Percentiles rank a stretch among this genome's conserved stretches.
These are phyloP conservation scores for Kudoa iwatai DNA, from an alignment of 30 jellyfish, hydroid and myxozoan species.

Conservation along the genomic window DNA sequence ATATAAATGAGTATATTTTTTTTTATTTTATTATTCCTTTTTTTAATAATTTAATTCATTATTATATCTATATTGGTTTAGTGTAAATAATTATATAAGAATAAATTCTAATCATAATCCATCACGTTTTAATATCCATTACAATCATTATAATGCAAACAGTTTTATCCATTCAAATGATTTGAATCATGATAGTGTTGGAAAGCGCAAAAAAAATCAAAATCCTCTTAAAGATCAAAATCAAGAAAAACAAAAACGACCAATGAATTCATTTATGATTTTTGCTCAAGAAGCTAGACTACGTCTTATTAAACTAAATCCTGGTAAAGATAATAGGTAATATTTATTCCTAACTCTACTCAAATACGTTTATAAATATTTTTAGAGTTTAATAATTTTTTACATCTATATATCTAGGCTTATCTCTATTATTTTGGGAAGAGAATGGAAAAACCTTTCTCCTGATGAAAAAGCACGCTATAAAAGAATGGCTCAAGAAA, in stretches of 20 bases:
- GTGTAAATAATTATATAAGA: no score
- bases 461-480: constrained; percentile 25
- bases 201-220: no score
- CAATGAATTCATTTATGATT: constrained; percentile 96
- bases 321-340: constrained; percentile 94
- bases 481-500: constrained; percentile 41
- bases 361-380: neutral
- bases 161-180: no score
- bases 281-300: constrained; percentile 61
- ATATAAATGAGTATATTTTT: no score
- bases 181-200: no score
- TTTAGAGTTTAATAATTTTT: neutral
- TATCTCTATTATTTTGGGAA: constrained; percentile 49
- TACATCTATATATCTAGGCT: constrained; percentile 7
- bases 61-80: no score
- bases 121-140: no score
- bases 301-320: constrained; percentile 19
- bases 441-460: constrained; percentile 45
- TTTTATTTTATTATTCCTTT: no score
- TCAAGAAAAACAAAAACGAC: constrained; percentile 36
- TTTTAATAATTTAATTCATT: no score
- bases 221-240: no score
- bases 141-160: no score
- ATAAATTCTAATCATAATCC: no score
- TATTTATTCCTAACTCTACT: neutral